phyloP scores from a whole-genome alignment of 2,888 invertebrate genomes.

The Amphipoea oculea region DNA sequence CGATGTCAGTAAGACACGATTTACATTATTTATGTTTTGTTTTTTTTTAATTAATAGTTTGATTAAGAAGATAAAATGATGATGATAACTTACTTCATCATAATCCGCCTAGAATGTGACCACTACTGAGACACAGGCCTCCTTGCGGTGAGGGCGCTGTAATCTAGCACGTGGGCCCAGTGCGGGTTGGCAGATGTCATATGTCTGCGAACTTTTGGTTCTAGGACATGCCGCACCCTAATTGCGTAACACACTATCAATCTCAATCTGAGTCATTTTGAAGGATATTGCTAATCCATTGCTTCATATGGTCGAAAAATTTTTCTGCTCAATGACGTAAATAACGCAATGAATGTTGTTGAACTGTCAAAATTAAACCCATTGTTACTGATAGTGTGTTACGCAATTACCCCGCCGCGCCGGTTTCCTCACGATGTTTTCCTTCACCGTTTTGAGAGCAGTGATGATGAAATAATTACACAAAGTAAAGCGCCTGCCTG shows the following conservation, averaged over 20 bases:
- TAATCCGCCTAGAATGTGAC: neutral
- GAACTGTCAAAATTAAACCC: too few relatives aligned
- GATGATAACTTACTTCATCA: slow-evolving; percentile 66
- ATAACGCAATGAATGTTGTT: too few relatives aligned
- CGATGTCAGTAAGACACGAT: slow-evolving; percentile 5
- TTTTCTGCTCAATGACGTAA: too few relatives aligned
- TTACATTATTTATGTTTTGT: slow-evolving; percentile 28
- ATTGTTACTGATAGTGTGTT: too few relatives aligned
- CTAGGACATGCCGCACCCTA: neutral
- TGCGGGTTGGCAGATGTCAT: neutral
- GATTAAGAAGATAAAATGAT: slow-evolving; percentile 1
- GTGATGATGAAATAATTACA: neutral
- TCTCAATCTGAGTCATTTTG: too few relatives aligned
- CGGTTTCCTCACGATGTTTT: neutral
- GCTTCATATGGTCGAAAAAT: too few relatives aligned
- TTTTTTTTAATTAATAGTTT: neutral
- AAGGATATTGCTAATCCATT: too few relatives aligned
- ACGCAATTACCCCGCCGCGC: too few relatives aligned
- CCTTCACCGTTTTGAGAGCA: neutral
- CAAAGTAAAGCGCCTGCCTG: neutral
- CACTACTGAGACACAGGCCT: neutral
- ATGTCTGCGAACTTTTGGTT: neutral
- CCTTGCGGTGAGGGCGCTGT: neutral
- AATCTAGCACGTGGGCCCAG: neutral
- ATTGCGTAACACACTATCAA: too few relatives aligned